A percentile compares a stretch with the other conserved stretches of the same genome.
Evolutionary conservation across 2,113 vertebrate genomes (phyloP).

Genomic region (Gobius niger): DNA sequence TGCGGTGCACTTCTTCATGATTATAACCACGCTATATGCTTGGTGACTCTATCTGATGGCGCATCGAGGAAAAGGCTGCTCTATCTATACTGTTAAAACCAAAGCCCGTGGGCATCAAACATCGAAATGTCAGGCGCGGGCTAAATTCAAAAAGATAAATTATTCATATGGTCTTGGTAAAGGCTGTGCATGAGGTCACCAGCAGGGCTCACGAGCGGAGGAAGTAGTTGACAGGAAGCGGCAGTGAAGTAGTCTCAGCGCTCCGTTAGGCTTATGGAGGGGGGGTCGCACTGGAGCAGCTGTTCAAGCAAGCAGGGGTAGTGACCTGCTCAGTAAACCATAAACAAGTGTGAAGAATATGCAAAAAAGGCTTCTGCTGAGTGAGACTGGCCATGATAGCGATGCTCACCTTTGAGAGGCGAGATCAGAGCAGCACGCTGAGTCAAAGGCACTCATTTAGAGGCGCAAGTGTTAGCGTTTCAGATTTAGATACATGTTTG

Average conservation of each 20-base stretch:
- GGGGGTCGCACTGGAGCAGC: slow-evolving; percentile 72
- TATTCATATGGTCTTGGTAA: slow-evolving; percentile 78
- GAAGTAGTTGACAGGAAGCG: slow-evolving; percentile 75
- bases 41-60: slow-evolving; percentile 67
- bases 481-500: slow-evolving; percentile 17
- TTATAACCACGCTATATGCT: slow-evolving; percentile 47
- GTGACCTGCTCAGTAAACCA: slow-evolving; percentile 81
- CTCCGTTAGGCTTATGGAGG: slow-evolving; percentile 56
- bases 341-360: slow-evolving; percentile 77
- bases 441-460: slow-evolving; percentile 49
- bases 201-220: slow-evolving; percentile 69
- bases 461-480: slow-evolving; percentile 34
- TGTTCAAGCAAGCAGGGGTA: slow-evolving; percentile 77
- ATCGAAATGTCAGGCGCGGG: slow-evolving; percentile 75
- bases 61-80: slow-evolving; percentile 58
- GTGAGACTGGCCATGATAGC: slow-evolving; percentile 48
- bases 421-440: slow-evolving; percentile 46
- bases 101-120: slow-evolving; percentile 70
- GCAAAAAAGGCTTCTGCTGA: slow-evolving; percentile 61
- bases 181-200: slow-evolving; percentile 73
- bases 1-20: slow-evolving; percentile 30
- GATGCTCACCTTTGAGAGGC: slow-evolving; percentile 1
- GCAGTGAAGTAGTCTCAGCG: slow-evolving; percentile 68
- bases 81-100: slow-evolving; percentile 68
- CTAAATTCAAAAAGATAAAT: slow-evolving; percentile 75